Conservation (phyloP, 2,113 vertebrate genomes). For the Trematocara macrostoma region DNA sequence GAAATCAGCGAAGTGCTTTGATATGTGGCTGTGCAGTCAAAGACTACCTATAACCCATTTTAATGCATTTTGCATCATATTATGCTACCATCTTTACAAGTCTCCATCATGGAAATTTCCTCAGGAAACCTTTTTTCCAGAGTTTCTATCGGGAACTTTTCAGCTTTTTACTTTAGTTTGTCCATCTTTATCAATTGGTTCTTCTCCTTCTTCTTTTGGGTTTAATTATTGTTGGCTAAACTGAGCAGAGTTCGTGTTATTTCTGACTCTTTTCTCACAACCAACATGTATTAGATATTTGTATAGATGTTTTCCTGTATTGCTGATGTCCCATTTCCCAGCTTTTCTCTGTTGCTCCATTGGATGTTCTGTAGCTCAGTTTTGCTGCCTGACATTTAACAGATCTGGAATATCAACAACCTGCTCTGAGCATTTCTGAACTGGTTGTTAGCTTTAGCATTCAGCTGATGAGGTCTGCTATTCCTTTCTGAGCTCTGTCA, state of each 20-base stretch:
- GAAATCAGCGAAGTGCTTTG: not conserved
- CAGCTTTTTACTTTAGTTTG: not conserved
- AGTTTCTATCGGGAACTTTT: not conserved
- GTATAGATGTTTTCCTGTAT: not conserved
- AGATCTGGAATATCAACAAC: not conserved
- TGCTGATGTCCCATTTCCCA: not conserved
- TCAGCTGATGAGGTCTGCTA: not conserved
- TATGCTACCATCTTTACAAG: not conserved
- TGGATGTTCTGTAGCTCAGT: not conserved
- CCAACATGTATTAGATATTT: not conserved
- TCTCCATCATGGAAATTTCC: not conserved
- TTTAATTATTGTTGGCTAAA: not conserved
- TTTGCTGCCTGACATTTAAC: not conserved
- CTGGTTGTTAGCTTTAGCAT: not conserved
- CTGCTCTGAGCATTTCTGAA: not conserved
- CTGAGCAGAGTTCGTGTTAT: not conserved
- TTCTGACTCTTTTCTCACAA: not conserved
- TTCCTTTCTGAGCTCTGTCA: not conserved
- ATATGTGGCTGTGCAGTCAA: not conserved
- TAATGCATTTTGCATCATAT: not conserved
- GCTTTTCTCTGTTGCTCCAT: not conserved
- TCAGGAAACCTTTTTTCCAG: not conserved
- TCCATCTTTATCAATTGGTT: not conserved
- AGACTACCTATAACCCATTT: not conserved
- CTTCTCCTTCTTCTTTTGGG: not conserved